A percentile compares a stretch with the other conserved stretches of the same genome.
These are phyloP conservation scores for Trogon melanurus DNA, from an alignment of 2,113 vertebrate genomes.

Conservation along the genomic window DNA sequence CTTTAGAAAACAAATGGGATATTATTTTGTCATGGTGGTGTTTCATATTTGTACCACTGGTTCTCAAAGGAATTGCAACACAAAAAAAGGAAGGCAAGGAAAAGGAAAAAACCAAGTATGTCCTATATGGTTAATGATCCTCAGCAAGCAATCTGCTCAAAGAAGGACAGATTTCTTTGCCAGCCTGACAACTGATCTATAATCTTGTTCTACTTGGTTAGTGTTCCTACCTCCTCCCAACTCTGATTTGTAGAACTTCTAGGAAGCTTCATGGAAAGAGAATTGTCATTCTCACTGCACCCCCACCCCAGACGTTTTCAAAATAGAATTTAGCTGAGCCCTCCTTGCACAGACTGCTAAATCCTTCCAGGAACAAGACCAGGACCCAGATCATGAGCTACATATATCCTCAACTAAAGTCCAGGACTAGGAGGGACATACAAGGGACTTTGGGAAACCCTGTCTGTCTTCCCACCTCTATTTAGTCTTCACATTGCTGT, in stretches of 20 bases:
- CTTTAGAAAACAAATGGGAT: conserved; percentile 62
- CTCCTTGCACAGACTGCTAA: neutral
- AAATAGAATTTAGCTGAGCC: neutral
- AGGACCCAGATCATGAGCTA: neutral
- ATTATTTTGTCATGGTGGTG: conserved; percentile 65
- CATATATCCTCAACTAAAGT: neutral
- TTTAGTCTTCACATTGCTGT: neutral
- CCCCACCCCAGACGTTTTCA: neutral
- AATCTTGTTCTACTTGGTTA: conserved; percentile 56
- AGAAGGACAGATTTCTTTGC: conserved; percentile 48
- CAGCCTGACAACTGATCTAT: conserved; percentile 65
- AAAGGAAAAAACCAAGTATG: neutral
- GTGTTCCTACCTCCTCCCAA: neutral
- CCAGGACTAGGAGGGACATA: neutral
- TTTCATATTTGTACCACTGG: conserved; percentile 63
- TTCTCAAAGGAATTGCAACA: conserved; percentile 46
- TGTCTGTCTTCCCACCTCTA: neutral
- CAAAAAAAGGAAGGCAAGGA: neutral
- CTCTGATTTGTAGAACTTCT: neutral
- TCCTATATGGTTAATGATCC: conserved; percentile 74
- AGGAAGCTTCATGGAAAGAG: neutral
- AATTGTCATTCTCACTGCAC: neutral
- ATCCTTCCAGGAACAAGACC: neutral
- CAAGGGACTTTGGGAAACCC: neutral
- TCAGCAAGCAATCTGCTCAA: conserved; percentile 64